Evolutionary conservation across 2,797 vertebrate species (phyloP), one percentile per base, ranked within the genome.

Genomic region (Taenioides sp.): DNA sequence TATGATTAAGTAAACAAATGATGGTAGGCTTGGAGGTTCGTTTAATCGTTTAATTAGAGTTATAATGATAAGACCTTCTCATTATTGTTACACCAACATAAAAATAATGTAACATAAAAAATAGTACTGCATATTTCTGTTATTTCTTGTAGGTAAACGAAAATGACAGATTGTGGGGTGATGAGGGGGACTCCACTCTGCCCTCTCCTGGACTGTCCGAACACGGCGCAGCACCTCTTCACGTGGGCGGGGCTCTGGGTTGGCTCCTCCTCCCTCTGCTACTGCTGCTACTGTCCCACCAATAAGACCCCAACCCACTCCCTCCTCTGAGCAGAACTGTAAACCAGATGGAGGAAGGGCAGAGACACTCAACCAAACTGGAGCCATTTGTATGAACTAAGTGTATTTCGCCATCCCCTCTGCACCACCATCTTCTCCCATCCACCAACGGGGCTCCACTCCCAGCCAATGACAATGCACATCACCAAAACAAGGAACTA

Each of bases 201-300:
- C 86, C 95, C 11, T 94, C 95, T 18, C 94, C 95, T 23, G 92
- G 93, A 20, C 89, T 94, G 75, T 93, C 88, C n/a, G 89, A 91
- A 72, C 17, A 65, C n/a, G 86, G 88, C 0, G 70, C 80, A 7
- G 58, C 79, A 63, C 82, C 82, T 5, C 0, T 62, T 68, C 82
- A 37, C 74, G 58, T 83, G 37, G 49, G 20, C 25, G 78, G 89
- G 65, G 78, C 72, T 77, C 37, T 83, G 22, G 74, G 71, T 31
- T 90, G 87, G 86, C 73, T 90, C 75, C 65, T 92, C 60, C 72
- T 69, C 34, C 25, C 71, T 47, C 25, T 76, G 54, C 69, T 89
- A 70, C 70, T 86, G 73, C 63, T 74, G 47, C 73, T 89, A 64
- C 75, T 90, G 73, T 68, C 74, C 25, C 63, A 82, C 82, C 87